Base-by-base conservation (phyloP, 2,113 vertebrate genomes). In the Jacana jacana region DNA sequence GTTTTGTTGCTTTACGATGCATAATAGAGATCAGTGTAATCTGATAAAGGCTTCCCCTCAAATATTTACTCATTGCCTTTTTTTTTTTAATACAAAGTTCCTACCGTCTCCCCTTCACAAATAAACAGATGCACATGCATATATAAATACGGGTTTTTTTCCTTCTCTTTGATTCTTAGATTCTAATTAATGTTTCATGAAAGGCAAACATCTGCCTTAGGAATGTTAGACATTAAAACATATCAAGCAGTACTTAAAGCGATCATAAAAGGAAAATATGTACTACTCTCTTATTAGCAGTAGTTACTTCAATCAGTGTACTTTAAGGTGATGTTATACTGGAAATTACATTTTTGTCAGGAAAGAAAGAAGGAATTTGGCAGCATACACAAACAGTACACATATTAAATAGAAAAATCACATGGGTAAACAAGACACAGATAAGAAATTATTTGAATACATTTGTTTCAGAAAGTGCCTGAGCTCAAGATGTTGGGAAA, bases 171-270 rank as follows among this genome's bases (percentile, higher is more conserved):
- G 25, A 93, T 83, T 73, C 42, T 88, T 44, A 81, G 60, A 61
- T 86, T 92, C 77, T 84, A 96, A 72, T 52, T 92, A 69, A 86
- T 80, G 68, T 95, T 94, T 85, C 52, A 86, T 88, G 77, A 76
- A 94, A 91, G 66, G 90, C 81, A 93, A 97, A 81, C 83, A 91
- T 55, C 71, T 81, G 73, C 61, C 65, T 92, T 89, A 90, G 91
- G 69, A 82, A 78, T 84, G 60, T 72, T 49, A 91, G 75, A 93
- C 58, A 63, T 80, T 80, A 83, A 76, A 84, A 51, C 70, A 7
- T 55, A 94, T 89, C 75, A 93, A 96, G 39, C 35, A 89, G 39
- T 72, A 70, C 81, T 93, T 89, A 84, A 71, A 37, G 87, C 1
- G 4, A 94, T 63, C 54, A 95, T 84, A 92, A 83, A 37, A 89